Evolutionary conservation across 2,113 vertebrate species (phyloP), one percentile per base, ranked within the genome.

Genomic region (Rhynchomys soricoides): DNA sequence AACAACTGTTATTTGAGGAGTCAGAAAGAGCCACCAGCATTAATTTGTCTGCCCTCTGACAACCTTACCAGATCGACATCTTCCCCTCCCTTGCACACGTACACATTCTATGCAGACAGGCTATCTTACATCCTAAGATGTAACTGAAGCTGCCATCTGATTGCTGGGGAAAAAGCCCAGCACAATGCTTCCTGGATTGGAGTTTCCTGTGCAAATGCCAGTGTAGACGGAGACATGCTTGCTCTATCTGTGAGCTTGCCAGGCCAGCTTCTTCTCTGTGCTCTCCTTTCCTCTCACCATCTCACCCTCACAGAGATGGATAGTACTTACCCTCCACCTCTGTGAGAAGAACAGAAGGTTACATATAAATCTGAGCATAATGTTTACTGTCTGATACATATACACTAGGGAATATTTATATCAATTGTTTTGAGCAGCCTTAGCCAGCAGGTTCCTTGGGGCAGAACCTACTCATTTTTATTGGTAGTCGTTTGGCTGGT

Each of bases 341-440:
- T 50, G 70, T 24, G n/a, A 70, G 93, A 94, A 96, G 94, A 94
- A n/a, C n/a, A 48, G 71, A 94, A 89, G n/a, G 62, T 37, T 91
- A 64, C 83, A 48, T 11, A 43, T 73, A 93, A 83, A 93, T 91
- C 48, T 91, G 68, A 91, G 91, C 55, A 86, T 34, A 62, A 66
- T 92, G 87, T 77, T 88, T 93, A 90, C 79, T 92, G 79, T 16
- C 62, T 45, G 45, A 52, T 96, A 96, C 93, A 92, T 85, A 77
- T 3, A 91, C 57, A 95, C 57, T 83, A 82, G 4, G 24, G 64
- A 90, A 77, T 93, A 73, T 86, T 96, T 94, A 71, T 66, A 62
- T 87, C 91, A 85, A 94, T 83, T 81, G 34, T 40, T 96, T 96
- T 57, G 83, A 71, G 94, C 78, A 73, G 37, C 16, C 71, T 89